Conservation (phyloP, 2,888 invertebrate genomes). For the Esperia sulphurella region DNA sequence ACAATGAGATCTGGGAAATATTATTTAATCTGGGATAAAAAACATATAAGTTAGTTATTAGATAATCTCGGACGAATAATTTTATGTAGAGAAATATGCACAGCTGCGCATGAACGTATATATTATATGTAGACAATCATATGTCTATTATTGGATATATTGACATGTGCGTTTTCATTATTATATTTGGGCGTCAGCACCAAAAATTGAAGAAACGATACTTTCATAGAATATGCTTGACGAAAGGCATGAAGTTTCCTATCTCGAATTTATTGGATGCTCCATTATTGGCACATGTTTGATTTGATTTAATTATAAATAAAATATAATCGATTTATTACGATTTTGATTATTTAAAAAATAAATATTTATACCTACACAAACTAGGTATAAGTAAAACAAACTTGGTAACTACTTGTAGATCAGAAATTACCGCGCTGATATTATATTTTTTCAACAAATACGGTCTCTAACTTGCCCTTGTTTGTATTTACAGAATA, state of each 20-base stretch:
- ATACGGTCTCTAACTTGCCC: slow-evolving; percentile 2
- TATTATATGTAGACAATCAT: neutral
- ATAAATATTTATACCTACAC: slow-evolving; percentile 6
- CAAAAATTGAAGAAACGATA: slow-evolving; percentile 8
- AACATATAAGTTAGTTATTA: no score
- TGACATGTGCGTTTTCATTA: slow-evolving; percentile 14
- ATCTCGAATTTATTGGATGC: slow-evolving; percentile 13
- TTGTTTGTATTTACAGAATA: neutral
- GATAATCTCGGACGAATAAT: no score
- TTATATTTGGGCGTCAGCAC: slow-evolving; percentile 13
- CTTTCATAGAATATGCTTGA: slow-evolving; percentile 3
- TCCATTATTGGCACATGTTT: slow-evolving; percentile 32
- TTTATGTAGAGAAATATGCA: neutral
- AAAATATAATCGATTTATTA: slow-evolving; percentile 2
- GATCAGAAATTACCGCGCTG: slow-evolving; percentile 29
- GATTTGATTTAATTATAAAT: slow-evolving; percentile 5
- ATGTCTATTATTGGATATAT: neutral
- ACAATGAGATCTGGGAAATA: neutral
- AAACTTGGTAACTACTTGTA: slow-evolving; percentile 35
- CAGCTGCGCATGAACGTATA: slow-evolving; percentile 6
- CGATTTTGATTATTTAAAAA: slow-evolving; percentile 5
- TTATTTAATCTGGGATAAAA: no score
- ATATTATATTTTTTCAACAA: slow-evolving; percentile 3
- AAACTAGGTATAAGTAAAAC: slow-evolving; percentile 19
- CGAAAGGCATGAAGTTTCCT: slow-evolving; percentile 14